Evolutionary conservation across 2,888 invertebrate genomes (phyloP), one percentile per base, ranked within the genome.

Genomic region (Drosophila cognata): DNA sequence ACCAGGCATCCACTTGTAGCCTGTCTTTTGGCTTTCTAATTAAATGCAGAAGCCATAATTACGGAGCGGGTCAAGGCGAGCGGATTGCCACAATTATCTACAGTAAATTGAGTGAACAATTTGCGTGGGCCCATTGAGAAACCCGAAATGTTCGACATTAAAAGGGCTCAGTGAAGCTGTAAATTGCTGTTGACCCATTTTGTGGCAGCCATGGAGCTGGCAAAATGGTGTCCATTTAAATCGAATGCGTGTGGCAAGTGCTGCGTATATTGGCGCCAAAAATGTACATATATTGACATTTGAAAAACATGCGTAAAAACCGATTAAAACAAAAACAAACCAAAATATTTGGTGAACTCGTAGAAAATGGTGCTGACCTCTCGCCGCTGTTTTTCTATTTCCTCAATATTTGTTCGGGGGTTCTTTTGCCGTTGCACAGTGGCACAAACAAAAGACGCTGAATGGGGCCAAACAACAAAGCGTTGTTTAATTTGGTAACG

Each of bases 371-470:
- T 11, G 52, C 71, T 77, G 81, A 77, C 79, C 81, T 74, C 81
- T 77, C 61, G 31, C 35, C 48, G 57, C 57, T 29, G 50, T 68
- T 52, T 46, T 58, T 66, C 31, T 55, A 38, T 46, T 55, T 71
- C 36, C 35, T n/a, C 25, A 28, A n/a, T 33, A 6, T 52, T 18
- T 8, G 58, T 50, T 16, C 16, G 56, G 48, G 29, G 29, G 48
- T 46, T 35, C 2, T 21, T n/a, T 50, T 41, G 13, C 18, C 66
- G 66, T 38, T 50, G 43, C 21, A 41, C 41, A n/a, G 56, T 25
- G 16, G 46, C 52, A 36, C 66, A 69, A 87, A 89, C 89, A 89
- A 86, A 89, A 89, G 89, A 82, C 86, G 84, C 80, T 53, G 82
- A 89, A 85, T 84, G 85, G 89, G 57, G 53, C 63, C 72, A 81